A percentile compares a stretch with the other conserved stretches of the same genome.
Evolutionary conservation across 37 sponge, comb jelly and placozoan species (phyloP).

Genomic region (Cladorhizidae sp.): DNA sequence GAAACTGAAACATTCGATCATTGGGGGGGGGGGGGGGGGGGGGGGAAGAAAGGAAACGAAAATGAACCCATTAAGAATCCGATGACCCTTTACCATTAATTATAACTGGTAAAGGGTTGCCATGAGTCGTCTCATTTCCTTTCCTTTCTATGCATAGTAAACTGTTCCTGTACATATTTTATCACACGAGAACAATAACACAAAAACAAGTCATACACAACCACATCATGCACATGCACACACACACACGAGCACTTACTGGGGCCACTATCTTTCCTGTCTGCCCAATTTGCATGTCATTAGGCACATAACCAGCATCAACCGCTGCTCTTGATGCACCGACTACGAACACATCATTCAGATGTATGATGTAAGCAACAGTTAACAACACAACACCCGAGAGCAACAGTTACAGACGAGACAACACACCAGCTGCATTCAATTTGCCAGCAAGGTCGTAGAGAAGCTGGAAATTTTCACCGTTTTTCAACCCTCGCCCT

Average conservation of each 20-base stretch:
- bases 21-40: too few species aligned
- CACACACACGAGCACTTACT: slow-evolving; percentile 45
- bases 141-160: too few species aligned
- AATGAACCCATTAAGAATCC: too few species aligned
- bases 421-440: slow-evolving; percentile 85
- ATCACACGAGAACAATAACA: too few species aligned
- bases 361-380: too few species aligned
- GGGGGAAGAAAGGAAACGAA: too few species aligned
- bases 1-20: too few species aligned
- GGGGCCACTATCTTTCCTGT: slow-evolving; percentile 99
- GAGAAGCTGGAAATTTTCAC: slow-evolving; percentile 96
- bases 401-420: not conserved
- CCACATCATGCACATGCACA: not conserved
- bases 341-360: slow-evolving; percentile 51
- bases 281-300: slow-evolving; percentile 99
- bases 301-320: slow-evolving; percentile 98
- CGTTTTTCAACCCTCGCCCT: slow-evolving; percentile 98
- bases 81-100: too few species aligned
- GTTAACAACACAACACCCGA: not conserved
- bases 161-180: too few species aligned
- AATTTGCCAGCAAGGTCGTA: slow-evolving; percentile 97
- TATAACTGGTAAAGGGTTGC: too few species aligned
- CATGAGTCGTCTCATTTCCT: too few species aligned
- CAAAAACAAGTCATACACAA: too few species aligned
- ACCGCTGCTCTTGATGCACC: slow-evolving; percentile 99